These are phyloP conservation scores for Apotomis betuletana DNA, from an alignment of 2,888 invertebrate species.

Conservation along the genomic window DNA sequence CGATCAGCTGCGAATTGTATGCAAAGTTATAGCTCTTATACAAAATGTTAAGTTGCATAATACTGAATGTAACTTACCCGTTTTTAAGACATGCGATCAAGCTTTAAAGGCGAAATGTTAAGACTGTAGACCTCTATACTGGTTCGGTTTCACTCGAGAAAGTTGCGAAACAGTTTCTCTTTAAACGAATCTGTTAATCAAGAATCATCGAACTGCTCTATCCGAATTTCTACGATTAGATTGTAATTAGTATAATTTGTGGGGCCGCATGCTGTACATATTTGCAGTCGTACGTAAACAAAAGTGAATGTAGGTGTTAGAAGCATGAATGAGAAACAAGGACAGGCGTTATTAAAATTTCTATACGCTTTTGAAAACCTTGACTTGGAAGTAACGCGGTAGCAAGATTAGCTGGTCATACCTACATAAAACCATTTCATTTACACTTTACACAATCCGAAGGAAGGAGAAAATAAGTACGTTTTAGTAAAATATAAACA, in stretches of 20 bases:
- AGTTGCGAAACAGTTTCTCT: slow-evolving; percentile 41
- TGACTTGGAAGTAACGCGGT: slow-evolving; percentile 19
- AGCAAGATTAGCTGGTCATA: neutral
- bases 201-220: slow-evolving; percentile 48
- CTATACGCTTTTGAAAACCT: slow-evolving; percentile 33
- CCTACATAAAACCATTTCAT: neutral
- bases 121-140: slow-evolving; percentile 11
- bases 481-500: too few relatives aligned
- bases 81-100: slow-evolving; percentile 13
- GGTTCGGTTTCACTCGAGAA: slow-evolving; percentile 40
- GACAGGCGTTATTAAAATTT: slow-evolving; percentile 53
- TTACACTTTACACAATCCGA: neutral
- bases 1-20: slow-evolving; percentile 75
- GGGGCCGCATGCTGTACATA: slow-evolving; percentile 34
- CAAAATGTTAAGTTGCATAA: slow-evolving; percentile 35
- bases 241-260: slow-evolving; percentile 44
- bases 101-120: slow-evolving; percentile 19
- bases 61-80: slow-evolving; percentile 19
- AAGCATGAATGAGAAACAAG: slow-evolving; percentile 66
- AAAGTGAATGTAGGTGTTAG: slow-evolving; percentile 77
- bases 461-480: too few relatives aligned
- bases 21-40: slow-evolving; percentile 43
- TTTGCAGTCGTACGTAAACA: slow-evolving; percentile 58
- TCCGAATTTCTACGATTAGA: slow-evolving; percentile 26
- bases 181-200: slow-evolving; percentile 33